Conservation (phyloP, 2,888 invertebrate species). For the Iselma pallidipennis region DNA sequence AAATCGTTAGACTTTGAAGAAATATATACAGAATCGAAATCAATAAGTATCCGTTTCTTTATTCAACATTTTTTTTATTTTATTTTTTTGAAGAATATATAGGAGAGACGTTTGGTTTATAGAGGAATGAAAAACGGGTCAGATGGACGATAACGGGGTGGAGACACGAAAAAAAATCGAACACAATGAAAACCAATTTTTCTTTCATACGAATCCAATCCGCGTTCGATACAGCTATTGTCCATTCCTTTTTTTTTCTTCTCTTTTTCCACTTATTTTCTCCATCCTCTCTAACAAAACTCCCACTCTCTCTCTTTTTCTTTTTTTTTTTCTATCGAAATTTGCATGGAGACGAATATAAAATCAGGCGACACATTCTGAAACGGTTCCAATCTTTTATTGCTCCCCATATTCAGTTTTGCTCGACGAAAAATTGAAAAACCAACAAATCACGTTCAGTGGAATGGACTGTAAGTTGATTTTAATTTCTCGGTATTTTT, state of each 20-base stretch:
- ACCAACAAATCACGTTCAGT: background rate
- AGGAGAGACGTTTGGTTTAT: background rate
- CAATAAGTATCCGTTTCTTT: background rate
- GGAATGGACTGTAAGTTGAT: too few relatives aligned
- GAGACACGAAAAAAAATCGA: constrained; percentile 7
- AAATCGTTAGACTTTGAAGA: background rate
- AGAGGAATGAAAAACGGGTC: background rate
- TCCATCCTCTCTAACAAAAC: background rate
- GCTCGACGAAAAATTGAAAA: background rate
- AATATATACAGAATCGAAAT: background rate
- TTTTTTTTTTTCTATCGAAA: too few relatives aligned
- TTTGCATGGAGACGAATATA: background rate
- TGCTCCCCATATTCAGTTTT: background rate
- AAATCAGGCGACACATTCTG: background rate
- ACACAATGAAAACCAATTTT: constrained; percentile 25
- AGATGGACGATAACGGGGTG: background rate
- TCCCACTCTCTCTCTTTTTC: background rate
- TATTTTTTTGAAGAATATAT: too few relatives aligned
- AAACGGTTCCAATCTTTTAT: background rate
- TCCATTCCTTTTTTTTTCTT: constrained; percentile 11
- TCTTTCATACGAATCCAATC: constrained; percentile 20
- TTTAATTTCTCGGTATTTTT: background rate
- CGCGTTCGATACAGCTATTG: constrained; percentile 24
- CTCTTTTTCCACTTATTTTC: background rate
- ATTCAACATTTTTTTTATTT: too few relatives aligned